These are phyloP conservation scores for Cladopsammia gracilis DNA, from an alignment of 64 coral and sea anemone species.

Conservation along the genomic window DNA sequence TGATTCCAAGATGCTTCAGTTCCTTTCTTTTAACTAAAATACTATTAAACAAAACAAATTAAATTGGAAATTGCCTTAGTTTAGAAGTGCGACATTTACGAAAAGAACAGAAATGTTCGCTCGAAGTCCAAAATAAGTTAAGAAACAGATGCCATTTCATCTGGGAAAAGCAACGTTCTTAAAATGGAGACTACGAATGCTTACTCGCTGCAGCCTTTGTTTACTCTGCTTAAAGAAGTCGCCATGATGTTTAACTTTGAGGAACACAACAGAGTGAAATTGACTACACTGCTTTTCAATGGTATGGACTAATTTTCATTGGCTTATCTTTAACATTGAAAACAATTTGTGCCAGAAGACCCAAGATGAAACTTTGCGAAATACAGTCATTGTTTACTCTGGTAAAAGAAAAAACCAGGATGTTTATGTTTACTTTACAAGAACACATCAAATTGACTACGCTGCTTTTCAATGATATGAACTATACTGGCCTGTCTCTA, in stretches of 20 bases:
- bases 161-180: not conserved
- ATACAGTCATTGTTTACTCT: too few relatives aligned
- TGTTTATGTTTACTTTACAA: too few relatives aligned
- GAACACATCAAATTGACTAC: not conserved
- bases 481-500: not conserved
- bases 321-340: not conserved
- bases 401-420: too few relatives aligned
- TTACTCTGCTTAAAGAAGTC: not conserved
- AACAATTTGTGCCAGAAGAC: not conserved
- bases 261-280: not conserved
- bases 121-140: not conserved
- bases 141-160: not conserved
- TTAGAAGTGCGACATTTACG: too few relatives aligned
- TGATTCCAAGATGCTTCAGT: too few relatives aligned
- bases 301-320: not conserved
- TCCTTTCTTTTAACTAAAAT: too few relatives aligned
- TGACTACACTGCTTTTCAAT: not conserved
- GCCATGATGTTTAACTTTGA: not conserved
- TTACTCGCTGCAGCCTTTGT: not conserved
- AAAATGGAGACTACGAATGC: not conserved
- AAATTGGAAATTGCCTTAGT: too few relatives aligned
- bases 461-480: not conserved
- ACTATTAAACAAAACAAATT: too few relatives aligned
- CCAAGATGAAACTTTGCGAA: too few relatives aligned
- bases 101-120: too few relatives aligned